Conservation (phyloP, 1,140 invertebrate genomes). For the Delia radicum region DNA sequence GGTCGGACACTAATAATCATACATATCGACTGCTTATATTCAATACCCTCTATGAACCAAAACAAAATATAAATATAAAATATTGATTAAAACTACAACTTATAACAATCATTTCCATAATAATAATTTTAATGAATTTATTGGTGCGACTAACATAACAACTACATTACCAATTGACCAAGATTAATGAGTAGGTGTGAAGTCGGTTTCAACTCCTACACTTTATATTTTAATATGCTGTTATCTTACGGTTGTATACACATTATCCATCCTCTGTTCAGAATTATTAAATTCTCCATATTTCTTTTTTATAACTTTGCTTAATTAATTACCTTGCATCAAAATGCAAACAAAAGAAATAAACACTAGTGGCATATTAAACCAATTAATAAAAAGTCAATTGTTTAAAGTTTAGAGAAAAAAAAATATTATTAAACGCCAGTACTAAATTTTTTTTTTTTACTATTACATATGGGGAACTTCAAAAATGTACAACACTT, state of each 20-base stretch:
- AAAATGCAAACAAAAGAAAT: neutral
- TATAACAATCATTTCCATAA: neutral
- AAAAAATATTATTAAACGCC: neutral
- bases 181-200: slow-evolving; percentile 4
- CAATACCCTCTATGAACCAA: no score
- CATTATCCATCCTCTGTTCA: neutral
- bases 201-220: neutral
- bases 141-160: neutral
- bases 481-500: no score
- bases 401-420: neutral
- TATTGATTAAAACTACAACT: no score
- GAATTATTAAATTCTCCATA: neutral
- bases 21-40: no score
- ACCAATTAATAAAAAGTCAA: neutral
- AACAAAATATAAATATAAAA: no score
- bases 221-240: neutral
- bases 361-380: neutral
- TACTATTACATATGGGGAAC: no score
- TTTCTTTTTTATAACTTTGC: neutral
- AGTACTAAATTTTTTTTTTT: neutral
- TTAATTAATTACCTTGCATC: neutral
- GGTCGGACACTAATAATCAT: no score
- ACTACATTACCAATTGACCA: neutral
- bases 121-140: neutral
- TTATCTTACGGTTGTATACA: neutral